Conservation (phyloP, 2,113 vertebrate species). For the Acrocephalus kingi region DNA sequence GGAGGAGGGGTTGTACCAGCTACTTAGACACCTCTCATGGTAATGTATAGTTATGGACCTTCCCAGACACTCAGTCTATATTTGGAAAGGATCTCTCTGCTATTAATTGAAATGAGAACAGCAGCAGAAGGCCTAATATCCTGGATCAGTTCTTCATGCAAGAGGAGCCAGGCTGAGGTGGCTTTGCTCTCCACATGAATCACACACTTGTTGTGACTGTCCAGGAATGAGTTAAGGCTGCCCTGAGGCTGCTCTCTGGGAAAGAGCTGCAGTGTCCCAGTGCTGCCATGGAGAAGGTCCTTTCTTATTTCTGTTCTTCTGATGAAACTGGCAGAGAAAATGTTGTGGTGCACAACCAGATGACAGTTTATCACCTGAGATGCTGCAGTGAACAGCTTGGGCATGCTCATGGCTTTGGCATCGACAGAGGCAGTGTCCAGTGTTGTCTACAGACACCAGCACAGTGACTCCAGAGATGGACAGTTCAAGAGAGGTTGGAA, state of each 20-base stretch:
- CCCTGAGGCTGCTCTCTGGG: not conserved
- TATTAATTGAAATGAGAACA: not conserved
- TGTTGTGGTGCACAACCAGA: not conserved
- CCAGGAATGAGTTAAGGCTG: not conserved
- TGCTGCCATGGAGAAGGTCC: not conserved
- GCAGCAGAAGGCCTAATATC: not conserved
- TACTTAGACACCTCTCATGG: not conserved
- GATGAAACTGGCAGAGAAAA: not conserved
- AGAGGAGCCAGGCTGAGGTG: not conserved
- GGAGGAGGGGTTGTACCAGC: not conserved
- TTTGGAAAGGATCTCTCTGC: not conserved
- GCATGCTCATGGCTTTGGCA: not conserved
- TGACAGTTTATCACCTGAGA: not conserved
- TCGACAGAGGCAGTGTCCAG: not conserved
- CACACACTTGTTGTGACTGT: not conserved
- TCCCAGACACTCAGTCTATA: not conserved
- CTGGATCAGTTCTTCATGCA: not conserved
- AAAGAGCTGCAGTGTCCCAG: not conserved
- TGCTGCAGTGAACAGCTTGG: not conserved
- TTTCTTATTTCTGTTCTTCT: not conserved
- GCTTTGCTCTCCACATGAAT: not conserved
- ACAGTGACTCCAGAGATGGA: not conserved
- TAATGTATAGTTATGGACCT: not conserved
- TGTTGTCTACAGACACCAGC: not conserved
- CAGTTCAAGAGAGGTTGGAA: not conserved